Conservation (phyloP, 2,113 vertebrate genomes). For the Labeo catla region DNA sequence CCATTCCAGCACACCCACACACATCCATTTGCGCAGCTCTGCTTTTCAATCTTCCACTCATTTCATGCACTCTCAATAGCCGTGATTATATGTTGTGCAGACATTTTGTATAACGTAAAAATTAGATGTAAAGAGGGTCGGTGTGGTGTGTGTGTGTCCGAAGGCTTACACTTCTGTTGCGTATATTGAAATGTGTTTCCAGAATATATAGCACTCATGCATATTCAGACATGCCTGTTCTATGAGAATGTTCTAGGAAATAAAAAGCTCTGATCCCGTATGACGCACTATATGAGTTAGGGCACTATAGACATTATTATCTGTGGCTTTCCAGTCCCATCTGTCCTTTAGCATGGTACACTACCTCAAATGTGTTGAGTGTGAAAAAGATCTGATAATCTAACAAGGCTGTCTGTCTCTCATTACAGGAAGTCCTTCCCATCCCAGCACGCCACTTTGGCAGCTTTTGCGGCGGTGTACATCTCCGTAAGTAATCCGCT, state of each 20-base stretch:
- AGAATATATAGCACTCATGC: background rate
- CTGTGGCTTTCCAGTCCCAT: background rate
- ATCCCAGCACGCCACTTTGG: slow-evolving; percentile 96
- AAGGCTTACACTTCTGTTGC: background rate
- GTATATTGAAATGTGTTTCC: background rate
- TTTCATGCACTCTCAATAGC: slow-evolving; percentile 33
- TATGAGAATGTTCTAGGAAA: background rate
- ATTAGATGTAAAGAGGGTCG: background rate
- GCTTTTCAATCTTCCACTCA: slow-evolving; percentile 50
- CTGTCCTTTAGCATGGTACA: slow-evolving; percentile 4
- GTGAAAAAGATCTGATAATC: slow-evolving; percentile 8
- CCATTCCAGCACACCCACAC: slow-evolving; percentile 51
- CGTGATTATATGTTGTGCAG: slow-evolving; percentile 43
- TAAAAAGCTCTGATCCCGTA: background rate
- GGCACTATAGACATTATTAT: background rate
- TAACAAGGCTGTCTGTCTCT: slow-evolving; percentile 31
- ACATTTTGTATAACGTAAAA: slow-evolving; percentile 26
- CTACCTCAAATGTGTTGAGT: slow-evolving; percentile 10
- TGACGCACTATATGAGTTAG: background rate
- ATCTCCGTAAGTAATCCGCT: slow-evolving; percentile 89
- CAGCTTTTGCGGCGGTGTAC: slow-evolving; percentile 96
- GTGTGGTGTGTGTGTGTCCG: background rate
- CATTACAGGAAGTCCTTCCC: slow-evolving; percentile 95
- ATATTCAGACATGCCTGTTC: background rate
- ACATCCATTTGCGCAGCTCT: slow-evolving; percentile 49